Evolutionary conservation across 2,888 invertebrate genomes (phyloP).

Genomic region (Nymphalis urticae): DNA sequence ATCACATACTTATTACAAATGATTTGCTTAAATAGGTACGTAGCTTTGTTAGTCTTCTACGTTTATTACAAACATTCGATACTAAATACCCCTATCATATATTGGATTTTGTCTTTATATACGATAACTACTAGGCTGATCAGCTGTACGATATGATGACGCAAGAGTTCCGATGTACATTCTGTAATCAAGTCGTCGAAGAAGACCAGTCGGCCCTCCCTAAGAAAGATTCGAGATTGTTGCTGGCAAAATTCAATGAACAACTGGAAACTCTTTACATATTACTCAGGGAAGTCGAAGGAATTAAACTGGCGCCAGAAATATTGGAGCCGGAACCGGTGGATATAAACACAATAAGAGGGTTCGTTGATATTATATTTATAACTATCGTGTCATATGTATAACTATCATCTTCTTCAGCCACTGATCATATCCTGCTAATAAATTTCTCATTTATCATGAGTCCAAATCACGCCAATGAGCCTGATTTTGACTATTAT

Average conservation of each 20-base stretch:
- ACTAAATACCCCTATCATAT: background rate
- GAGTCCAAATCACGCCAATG: no score
- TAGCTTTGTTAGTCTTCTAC: no score
- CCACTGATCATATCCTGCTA: no score
- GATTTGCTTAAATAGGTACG: no score
- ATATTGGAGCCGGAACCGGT: slow-evolving; percentile 97
- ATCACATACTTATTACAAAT: no score
- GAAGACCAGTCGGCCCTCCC: slow-evolving; percentile 97
- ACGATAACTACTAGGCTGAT: slow-evolving; percentile 86
- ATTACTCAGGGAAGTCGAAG: slow-evolving; percentile 93
- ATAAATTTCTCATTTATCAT: no score
- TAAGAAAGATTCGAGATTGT: slow-evolving; percentile 94
- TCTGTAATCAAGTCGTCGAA: slow-evolving; percentile 93
- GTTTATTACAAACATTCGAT: no score
- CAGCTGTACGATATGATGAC: slow-evolving; percentile 92
- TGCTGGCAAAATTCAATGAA: slow-evolving; percentile 96
- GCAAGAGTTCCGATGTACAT: slow-evolving; percentile 94
- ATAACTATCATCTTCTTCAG: background rate
- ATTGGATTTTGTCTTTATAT: background rate
- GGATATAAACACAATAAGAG: slow-evolving; percentile 91
- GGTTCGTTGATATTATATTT: slow-evolving; percentile 62
- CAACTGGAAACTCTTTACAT: slow-evolving; percentile 96
- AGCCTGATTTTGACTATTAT: no score
- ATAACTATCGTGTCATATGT: no score
- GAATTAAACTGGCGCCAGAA: slow-evolving; percentile 95